Base-by-base conservation (phyloP, 2,888 invertebrate species). In the Cactoblastis cactorum region DNA sequence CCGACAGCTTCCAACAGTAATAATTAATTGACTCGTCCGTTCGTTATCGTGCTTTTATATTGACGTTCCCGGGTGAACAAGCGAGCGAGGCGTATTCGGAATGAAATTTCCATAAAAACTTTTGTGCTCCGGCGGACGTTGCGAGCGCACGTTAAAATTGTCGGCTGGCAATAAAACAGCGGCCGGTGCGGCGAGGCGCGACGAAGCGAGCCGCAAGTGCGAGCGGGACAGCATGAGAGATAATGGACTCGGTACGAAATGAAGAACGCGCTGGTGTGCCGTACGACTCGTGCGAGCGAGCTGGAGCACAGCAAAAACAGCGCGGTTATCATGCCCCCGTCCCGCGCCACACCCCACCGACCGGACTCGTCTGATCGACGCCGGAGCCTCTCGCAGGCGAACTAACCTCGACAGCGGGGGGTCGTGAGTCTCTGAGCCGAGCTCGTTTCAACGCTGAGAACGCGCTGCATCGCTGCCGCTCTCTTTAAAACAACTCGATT, bases 21-120 rank as follows among this genome's bases (percentile, higher is more conserved):
- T 88, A 88, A 88, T 88, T 89, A 89, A 88, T 89, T 88, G 89
- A 89, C 87, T 88, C 85, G 87, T 88, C 87, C 84, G 84, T 89
- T 88, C 86, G 88, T 88, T 88, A 87, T 89, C 87, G 83, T 86
- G 86, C 88, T 85, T 87, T 87, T 87, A 87, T 87, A 89, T 88
- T 86, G 87, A 87, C 84, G 88, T 84, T 80, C 84, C 77, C 83
- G 81, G 80, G 73, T 81, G 83, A 81, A 83, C 83, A 73, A 80
- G 82, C 82, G 83, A 79, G 80, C 80, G 86, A 80, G 82, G 81
- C 86, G 86, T 85, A 86, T 84, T 89, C 77, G 87, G 81, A 89
- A 88, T 87, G 88, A 89, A 89, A 89, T 89, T 89, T 89, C 88
- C 89, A 89, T 89, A 89, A 89, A 89, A 89, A 89, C 88, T 88